Conservation (phyloP, 1,140 invertebrate genomes). For the Zelostemma sp. region DNA sequence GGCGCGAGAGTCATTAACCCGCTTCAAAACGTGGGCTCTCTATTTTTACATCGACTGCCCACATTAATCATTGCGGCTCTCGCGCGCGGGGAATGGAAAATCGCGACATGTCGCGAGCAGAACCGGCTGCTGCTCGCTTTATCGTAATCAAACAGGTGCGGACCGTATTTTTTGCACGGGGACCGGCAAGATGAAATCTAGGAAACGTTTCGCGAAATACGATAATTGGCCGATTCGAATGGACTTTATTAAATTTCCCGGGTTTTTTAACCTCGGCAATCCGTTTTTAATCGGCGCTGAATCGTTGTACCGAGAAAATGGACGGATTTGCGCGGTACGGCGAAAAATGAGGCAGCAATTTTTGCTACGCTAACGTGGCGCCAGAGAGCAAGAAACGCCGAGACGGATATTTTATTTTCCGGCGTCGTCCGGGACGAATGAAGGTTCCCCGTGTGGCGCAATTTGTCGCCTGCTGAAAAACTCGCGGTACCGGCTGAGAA, state of each 20-base stretch:
- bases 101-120: background rate
- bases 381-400: too few relatives aligned
- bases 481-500: constrained; percentile 13
- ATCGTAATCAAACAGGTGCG: background rate
- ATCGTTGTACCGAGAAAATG: too few relatives aligned
- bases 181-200: too few relatives aligned
- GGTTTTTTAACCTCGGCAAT: too few relatives aligned
- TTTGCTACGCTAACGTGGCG: too few relatives aligned
- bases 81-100: background rate
- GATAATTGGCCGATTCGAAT: too few relatives aligned
- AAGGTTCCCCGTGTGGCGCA: constrained; percentile 24
- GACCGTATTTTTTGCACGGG: background rate
- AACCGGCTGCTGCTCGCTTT: background rate
- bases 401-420: background rate
- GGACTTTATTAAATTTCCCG: too few relatives aligned
- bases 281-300: too few relatives aligned
- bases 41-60: background rate
- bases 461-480: constrained; percentile 34
- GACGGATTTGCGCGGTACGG: too few relatives aligned
- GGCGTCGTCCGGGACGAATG: constrained; percentile 24
- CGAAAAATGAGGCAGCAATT: too few relatives aligned
- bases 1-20: too few relatives aligned
- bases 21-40: background rate
- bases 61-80: background rate
- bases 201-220: too few relatives aligned